phyloP scores from a whole-genome alignment of 2,113 vertebrate genomes.

The Psilopogon haemacephalus region DNA sequence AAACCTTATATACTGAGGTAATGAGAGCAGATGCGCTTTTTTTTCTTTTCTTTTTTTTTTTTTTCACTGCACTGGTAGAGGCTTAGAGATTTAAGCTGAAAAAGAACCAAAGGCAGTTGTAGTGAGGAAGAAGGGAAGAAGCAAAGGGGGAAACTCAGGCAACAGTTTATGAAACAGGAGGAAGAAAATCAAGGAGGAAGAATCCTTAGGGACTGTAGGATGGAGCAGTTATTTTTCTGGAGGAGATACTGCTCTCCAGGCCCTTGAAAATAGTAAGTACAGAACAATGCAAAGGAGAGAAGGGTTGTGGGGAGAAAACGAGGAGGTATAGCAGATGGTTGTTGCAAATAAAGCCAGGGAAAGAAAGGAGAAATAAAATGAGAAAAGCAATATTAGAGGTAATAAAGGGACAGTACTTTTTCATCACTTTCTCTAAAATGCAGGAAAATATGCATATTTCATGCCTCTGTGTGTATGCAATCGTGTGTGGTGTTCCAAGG shows the following conservation, averaged over 20 bases:
- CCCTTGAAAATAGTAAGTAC: not conserved
- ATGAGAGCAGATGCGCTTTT: not conserved
- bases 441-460: conserved; percentile 45
- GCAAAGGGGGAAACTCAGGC: not conserved
- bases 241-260: not conserved
- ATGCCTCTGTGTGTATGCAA: not conserved
- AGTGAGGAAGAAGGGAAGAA: not conserved
- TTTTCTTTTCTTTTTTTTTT: not conserved
- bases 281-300: not conserved
- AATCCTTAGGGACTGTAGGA: not conserved
- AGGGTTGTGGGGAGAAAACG: not conserved
- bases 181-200: not conserved
- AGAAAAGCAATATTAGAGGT: conserved; percentile 6
- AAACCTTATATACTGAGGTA: not conserved
- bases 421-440: conserved; percentile 12
- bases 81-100: not conserved
- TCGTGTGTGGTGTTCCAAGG: not conserved
- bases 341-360: not conserved
- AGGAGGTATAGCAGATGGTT: not conserved
- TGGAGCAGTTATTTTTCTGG: not conserved
- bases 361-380: not conserved
- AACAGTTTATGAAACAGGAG: not conserved
- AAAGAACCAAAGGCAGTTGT: not conserved
- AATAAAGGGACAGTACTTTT: conserved; percentile 5
- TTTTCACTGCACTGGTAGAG: not conserved